Base-by-base conservation (phyloP, 1,140 invertebrate species). In the Drosophila takahashii region DNA sequence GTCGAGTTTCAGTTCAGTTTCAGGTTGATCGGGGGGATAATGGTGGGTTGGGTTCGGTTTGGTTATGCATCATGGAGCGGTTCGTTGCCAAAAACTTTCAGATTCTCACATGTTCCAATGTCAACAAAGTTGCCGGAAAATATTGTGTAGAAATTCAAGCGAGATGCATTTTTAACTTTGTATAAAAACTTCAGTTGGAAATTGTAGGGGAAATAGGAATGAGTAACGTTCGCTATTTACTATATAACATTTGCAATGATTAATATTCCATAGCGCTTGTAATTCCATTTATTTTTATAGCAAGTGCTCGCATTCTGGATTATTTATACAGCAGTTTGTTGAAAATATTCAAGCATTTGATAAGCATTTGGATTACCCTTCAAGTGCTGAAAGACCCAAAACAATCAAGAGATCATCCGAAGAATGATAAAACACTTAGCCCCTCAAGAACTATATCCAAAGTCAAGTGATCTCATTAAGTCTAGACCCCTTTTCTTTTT, bases 51-150 rank as follows among this genome's bases (percentile, higher is more conserved):
- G 27, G 27, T 6, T 7, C 27, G 27, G 9, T n/a, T 47, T 7
- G 15, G 61, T 70, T 64, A 70, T 70, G 66, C 66, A 70, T 48
- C 66, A 48, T 37, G 64, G 34, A 70, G 18, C 34, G 15, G 36
- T 65, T 67, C 36, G 45, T 26, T 67, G 59, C 60, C 59, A 22
- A 67, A 70, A 70, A 70, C 65, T 70, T 70, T 70, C 34, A 57
- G 47, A 57, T 47, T 70, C 65, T 70, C 64, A 70, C 51, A 57
- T 70, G 64, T 41, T 39, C 37, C 64, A 69, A 18, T 57, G 51
- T 57, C 67, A 70, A 70, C 67, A 70, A 70, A 70, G 64, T 70
- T 70, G 9, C 18, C 10, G 18, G 10, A 15, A 69, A 70, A 70
- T 57, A 70, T 70, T 56, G 41, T 70, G 29, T 70, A 70, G 29